Percentiles rank a stretch among this genome's conserved stretches.
Conservation (phyloP, 2,797 vertebrate genomes). For the Cygnus olor region DNA sequence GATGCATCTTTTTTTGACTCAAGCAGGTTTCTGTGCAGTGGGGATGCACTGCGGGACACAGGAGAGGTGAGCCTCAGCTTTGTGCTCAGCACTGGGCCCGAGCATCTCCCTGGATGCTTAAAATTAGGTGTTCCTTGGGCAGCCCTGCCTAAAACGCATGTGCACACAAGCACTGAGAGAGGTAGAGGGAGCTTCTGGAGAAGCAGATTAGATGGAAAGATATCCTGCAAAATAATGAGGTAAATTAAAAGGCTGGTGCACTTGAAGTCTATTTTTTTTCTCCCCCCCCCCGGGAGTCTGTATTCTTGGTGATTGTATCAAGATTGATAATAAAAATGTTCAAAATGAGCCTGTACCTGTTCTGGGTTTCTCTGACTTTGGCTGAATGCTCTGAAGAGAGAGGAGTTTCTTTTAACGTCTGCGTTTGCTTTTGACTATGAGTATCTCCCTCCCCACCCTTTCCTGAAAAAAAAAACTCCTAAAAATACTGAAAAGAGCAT, state of each 20-base stretch:
- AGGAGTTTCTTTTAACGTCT: background rate
- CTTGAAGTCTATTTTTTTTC: background rate
- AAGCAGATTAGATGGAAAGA: background rate
- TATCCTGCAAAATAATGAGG: background rate
- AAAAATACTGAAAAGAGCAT: background rate
- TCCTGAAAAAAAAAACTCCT: background rate
- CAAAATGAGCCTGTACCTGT: background rate
- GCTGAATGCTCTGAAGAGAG: background rate
- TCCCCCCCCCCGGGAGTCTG: background rate
- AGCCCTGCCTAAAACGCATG: rapidly evolving
- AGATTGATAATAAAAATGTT: background rate
- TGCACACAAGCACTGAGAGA: rapidly evolving
- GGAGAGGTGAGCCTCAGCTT: background rate
- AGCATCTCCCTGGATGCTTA: background rate
- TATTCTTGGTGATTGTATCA: background rate
- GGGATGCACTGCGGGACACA: background rate
- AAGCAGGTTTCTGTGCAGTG: background rate
- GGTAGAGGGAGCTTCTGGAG: background rate
- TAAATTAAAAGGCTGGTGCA: background rate
- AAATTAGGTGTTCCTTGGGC: rapidly evolving
- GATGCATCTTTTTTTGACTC: background rate
- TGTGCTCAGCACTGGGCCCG: background rate
- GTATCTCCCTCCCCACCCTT: background rate
- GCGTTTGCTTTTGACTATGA: background rate
- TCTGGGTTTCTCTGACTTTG: background rate